Conservation (phyloP, 2,113 vertebrate genomes). For the Pelusios castaneus region DNA sequence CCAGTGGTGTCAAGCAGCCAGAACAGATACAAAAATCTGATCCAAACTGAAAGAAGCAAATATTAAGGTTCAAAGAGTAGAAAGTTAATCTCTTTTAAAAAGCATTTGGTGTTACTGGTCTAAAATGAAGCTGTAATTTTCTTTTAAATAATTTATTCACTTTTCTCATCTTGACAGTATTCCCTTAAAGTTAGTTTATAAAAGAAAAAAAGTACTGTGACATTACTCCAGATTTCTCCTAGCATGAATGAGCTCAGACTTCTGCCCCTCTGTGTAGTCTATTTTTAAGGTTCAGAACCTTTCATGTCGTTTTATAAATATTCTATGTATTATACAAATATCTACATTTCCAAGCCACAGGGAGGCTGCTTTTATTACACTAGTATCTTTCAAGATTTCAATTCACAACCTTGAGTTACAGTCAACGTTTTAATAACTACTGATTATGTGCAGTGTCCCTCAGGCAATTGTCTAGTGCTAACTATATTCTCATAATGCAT, state of each 20-base stretch:
- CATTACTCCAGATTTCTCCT: not conserved
- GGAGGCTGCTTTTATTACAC: not conserved
- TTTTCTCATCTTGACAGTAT: not conserved
- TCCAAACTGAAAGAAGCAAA: not conserved
- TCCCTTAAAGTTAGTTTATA: not conserved
- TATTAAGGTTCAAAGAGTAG: not conserved
- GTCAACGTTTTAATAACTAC: constrained; percentile 9
- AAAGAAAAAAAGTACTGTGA: not conserved
- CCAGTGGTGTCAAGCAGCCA: not conserved
- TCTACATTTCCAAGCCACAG: not conserved
- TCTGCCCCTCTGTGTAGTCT: not conserved
- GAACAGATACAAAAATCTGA: not conserved
- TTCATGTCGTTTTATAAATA: not conserved
- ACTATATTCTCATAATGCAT: constrained; percentile 35
- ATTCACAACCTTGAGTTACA: constrained; percentile 2
- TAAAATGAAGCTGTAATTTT: not conserved
- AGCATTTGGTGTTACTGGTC: not conserved
- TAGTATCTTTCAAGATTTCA: not conserved
- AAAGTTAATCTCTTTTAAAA: not conserved
- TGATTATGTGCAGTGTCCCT: not conserved
- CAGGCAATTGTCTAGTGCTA: not conserved
- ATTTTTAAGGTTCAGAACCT: not conserved
- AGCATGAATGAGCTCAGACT: not conserved
- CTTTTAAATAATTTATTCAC: not conserved
- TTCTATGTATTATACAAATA: not conserved